Base-by-base conservation (phyloP, 2,888 invertebrate species). In the Rotaria macrura region DNA sequence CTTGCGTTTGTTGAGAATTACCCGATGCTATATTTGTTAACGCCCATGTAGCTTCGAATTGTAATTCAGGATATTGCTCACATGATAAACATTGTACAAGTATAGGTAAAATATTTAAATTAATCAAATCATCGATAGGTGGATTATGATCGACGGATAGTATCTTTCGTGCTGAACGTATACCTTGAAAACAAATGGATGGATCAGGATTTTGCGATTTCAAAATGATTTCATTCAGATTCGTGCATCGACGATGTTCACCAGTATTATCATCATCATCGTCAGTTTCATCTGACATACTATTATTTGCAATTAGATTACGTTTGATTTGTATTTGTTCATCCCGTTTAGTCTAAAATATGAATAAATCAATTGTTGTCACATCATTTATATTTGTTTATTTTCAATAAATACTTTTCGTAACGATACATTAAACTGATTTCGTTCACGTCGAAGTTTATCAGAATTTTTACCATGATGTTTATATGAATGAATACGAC, bases 11-110 rank as follows among this genome's bases (percentile, higher is more conserved):
- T 88, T 94, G 93, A 12, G 96, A 96, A 85, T 96, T 97, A 86
- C 97, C 96, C 87, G 95, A 95, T 17, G 96, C 97, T 89, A 97
- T 97, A 90, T 97, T 97, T 89, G 97, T 97, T 88, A 97, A 92
- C 84, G 97, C 97, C 97, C 97, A 97, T 12, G 97, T 96, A 57
- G 97, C 96, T 92, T 97, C 97, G 90, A 97, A 97, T 91, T 97
- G 97, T 88, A 97, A 92, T 88, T 94, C 93, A 85, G 96, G 95
- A 86, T 96, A 95, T 88, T 96, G 95, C 89, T 94, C 93, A 89
- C 94, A 93, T 88, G 94, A 93, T 88, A 99, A 93, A 92, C 97
- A 98, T 88, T 93, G 92, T 85, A 97, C 96, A 89, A 99, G 93
- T 89, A 97, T 95, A 84, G 98, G 98, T 88, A 99, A 93, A 90